phyloP scores from a whole-genome alignment of 2,888 invertebrate species.

The Epistrophe eligans region DNA sequence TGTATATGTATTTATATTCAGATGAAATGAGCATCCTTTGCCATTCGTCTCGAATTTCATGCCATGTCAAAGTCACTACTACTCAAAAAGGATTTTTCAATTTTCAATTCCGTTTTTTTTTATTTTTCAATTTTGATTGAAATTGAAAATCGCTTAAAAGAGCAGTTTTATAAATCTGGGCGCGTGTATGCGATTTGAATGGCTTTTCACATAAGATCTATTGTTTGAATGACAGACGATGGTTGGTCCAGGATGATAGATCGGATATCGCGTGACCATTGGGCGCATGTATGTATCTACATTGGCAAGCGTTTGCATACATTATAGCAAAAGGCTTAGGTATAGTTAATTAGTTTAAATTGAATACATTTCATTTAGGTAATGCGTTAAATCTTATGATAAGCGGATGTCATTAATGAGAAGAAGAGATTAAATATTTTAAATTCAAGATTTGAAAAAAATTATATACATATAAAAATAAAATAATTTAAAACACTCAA shows the following conservation, averaged over 20 bases:
- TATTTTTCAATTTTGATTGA: slow-evolving; percentile 55
- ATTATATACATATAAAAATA: too few species aligned
- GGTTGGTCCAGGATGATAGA: slow-evolving; percentile 65
- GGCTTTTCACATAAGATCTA: slow-evolving; percentile 60
- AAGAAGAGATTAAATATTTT: too few species aligned
- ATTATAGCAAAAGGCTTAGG: slow-evolving; percentile 47
- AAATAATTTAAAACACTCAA: too few species aligned
- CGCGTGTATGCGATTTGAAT: slow-evolving; percentile 72
- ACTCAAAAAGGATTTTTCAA: slow-evolving; percentile 75
- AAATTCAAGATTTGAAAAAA: too few species aligned
- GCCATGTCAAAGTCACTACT: slow-evolving; percentile 69
- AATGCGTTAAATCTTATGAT: slow-evolving; percentile 32
- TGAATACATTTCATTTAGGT: slow-evolving; percentile 1
- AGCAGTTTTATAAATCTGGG: slow-evolving; percentile 32
- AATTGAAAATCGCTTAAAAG: slow-evolving; percentile 73
- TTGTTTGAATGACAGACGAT: slow-evolving; percentile 70
- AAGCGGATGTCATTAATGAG: slow-evolving; percentile 33
- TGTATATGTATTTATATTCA: neutral
- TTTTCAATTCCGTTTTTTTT: slow-evolving; percentile 51
- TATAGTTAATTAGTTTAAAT: slow-evolving; percentile 47
- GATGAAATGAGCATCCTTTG: slow-evolving; percentile 60
- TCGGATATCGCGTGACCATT: slow-evolving; percentile 72
- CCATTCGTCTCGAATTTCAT: slow-evolving; percentile 75
- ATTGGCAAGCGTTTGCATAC: slow-evolving; percentile 62
- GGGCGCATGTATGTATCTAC: slow-evolving; percentile 52